These are phyloP conservation scores for Lemur catta DNA, from an alignment of 2,797 vertebrate genomes.

Conservation along the genomic window DNA sequence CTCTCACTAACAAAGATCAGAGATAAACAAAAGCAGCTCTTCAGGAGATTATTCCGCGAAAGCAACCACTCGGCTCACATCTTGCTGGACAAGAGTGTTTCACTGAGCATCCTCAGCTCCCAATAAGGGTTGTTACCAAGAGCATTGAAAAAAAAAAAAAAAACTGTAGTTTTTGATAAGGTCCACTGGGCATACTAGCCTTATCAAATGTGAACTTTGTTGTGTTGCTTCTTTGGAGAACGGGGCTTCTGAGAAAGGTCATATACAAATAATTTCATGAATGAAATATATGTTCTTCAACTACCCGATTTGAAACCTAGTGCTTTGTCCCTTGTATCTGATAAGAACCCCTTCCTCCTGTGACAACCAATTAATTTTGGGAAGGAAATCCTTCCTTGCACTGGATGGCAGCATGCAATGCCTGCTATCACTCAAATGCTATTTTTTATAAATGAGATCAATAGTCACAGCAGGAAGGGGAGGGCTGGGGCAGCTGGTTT, in stretches of 20 bases:
- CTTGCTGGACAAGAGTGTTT: neutral
- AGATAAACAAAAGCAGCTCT: neutral
- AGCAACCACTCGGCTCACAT: neutral
- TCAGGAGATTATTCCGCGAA: neutral
- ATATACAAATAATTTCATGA: constrained; percentile 25
- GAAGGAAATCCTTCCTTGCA: neutral
- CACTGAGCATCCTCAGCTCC: neutral
- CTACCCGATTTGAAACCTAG: neutral
- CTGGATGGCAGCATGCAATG: neutral
- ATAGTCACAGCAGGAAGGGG: neutral
- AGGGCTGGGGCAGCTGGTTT: neutral
- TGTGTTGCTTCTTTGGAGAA: neutral
- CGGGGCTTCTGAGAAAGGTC: neutral
- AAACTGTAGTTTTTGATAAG: neutral
- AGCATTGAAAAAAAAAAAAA: neutral
- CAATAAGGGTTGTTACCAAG: neutral
- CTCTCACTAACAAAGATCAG: neutral
- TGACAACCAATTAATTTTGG: neutral
- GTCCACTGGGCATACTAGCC: neutral
- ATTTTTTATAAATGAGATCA: constrained; percentile 14
- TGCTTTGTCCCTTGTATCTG: neutral
- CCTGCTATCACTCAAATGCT: neutral
- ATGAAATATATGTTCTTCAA: neutral
- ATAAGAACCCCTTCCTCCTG: neutral
- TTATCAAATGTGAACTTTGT: constrained; percentile 23